Evolutionary conservation across 2,113 vertebrate genomes (phyloP), one percentile per base, ranked within the genome.

Genomic region (Stigmatopora argus): DNA sequence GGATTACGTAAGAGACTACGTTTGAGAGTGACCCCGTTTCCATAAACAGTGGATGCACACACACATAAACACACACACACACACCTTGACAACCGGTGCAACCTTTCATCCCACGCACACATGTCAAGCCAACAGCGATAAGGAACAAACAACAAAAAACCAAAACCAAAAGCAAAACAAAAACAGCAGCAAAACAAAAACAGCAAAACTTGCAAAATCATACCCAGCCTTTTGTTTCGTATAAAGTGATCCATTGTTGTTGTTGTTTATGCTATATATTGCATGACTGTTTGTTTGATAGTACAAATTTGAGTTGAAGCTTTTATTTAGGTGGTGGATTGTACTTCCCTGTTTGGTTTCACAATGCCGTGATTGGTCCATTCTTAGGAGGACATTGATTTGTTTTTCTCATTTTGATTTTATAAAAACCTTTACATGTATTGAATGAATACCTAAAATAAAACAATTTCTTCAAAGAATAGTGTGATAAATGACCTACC

Each of bases 401-500:
- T 11, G 19, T 3, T 11, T 52, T 0, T 19, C 21, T 52, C 4
- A 23, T 53, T 53, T 21, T 0, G 51, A 5, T 23, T 31, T 31
- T 31, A 31, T 31, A 31, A 31, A 2, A 31, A 31, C 26, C 3
- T 31, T n/a, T n/a, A n/a, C n/a, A n/a, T n/a, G n/a, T n/a, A n/a
- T n/a, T n/a, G n/a, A 31, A 31, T 31, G 26, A 31, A 31, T 31
- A 31, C 26, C 38, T 41, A 41, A 41, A 41, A 41, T 8, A 41
- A 41, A 2, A 0, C 38, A 7, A 3, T 41, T 41, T 31, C 26
- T 31, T 31, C 26, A 31, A 31, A 3, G 10, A 53, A 53, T 53
- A 57, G 12, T 34, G 34, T 8, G 26, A 26, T 18, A 10, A 6
- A 38, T 8, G 0, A 55, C 89, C 74, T 71, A 99, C 97, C 97